Conservation (phyloP, 2,113 vertebrate species). For the Mastomys coucha region DNA sequence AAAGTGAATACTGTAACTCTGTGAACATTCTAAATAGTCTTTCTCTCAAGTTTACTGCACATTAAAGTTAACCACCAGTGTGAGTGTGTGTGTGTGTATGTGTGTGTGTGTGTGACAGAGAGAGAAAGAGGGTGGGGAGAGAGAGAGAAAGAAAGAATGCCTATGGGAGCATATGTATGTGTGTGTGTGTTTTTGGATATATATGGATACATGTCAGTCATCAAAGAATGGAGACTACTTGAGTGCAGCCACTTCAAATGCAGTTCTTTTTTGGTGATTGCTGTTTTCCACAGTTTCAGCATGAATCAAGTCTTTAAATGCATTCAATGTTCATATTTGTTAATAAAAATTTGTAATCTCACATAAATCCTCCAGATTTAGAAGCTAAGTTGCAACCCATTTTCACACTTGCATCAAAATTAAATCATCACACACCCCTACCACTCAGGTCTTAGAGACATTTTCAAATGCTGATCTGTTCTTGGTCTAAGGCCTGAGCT, state of each 20-base stretch:
- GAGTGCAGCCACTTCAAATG: background rate
- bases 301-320: background rate
- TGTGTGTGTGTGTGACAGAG: background rate
- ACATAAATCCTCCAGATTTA: background rate
- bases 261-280: constrained; percentile 1
- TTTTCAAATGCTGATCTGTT: background rate
- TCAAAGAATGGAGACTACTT: background rate
- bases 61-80: background rate
- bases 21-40: background rate
- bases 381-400: background rate
- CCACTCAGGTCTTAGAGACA: background rate
- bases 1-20: constrained; percentile 5
- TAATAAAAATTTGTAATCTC: background rate
- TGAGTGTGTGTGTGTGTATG: background rate
- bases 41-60: background rate
- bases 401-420: background rate
- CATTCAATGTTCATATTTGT: background rate
- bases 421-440: background rate
- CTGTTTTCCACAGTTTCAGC: background rate
- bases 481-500: background rate
- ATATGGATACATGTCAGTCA: background rate
- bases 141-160: too few species aligned
- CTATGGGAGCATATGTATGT: background rate
- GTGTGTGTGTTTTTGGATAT: background rate
- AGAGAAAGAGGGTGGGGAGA: too few species aligned